Conservation (phyloP, 2,113 vertebrate genomes). For the Pygoscelis adeliae region DNA sequence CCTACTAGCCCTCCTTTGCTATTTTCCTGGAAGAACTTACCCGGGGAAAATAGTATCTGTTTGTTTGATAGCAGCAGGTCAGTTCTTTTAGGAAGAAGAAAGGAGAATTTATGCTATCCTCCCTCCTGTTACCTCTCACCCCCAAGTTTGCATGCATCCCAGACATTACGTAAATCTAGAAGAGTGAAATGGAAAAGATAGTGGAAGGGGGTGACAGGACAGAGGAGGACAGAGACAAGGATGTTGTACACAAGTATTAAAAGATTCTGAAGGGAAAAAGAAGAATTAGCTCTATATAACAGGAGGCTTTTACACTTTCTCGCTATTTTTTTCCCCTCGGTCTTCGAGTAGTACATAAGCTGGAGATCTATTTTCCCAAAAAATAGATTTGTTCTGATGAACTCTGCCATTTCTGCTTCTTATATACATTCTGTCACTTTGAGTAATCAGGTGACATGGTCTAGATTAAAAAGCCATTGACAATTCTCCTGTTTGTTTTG, state of each 20-base stretch:
- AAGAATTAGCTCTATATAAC: background rate
- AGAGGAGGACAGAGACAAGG: background rate
- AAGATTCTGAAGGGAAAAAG: background rate
- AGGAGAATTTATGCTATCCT: background rate
- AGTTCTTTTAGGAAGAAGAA: background rate
- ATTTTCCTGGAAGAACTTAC: background rate
- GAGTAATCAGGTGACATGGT: background rate
- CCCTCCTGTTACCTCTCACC: background rate
- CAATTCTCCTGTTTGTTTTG: background rate
- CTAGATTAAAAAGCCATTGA: background rate
- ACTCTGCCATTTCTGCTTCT: background rate
- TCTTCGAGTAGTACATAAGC: background rate
- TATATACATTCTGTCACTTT: background rate
- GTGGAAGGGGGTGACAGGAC: background rate
- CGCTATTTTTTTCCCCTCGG: background rate
- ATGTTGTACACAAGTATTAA: background rate
- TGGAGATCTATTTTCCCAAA: background rate
- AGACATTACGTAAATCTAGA: background rate
- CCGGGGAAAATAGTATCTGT: background rate
- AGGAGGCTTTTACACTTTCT: background rate
- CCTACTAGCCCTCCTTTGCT: background rate
- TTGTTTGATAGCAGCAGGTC: background rate
- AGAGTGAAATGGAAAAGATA: background rate
- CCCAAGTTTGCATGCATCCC: background rate
- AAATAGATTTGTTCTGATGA: background rate